phyloP scores from a whole-genome alignment of 1,140 invertebrate genomes.

The Lepidurus couesii region DNA sequence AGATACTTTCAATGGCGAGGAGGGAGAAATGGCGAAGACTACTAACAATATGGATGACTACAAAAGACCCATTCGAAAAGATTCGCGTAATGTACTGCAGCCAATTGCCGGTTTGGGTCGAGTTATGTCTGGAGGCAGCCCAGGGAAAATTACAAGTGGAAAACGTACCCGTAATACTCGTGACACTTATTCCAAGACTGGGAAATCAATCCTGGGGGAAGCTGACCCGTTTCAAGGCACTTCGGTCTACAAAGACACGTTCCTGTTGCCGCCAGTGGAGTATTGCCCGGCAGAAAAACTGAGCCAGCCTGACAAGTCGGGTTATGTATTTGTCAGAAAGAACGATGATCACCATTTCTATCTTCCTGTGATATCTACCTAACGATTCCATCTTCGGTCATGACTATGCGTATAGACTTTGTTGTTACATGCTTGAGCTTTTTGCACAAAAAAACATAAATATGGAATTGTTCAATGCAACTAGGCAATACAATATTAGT shows the following conservation, averaged over 20 bases:
- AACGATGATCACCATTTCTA: background rate
- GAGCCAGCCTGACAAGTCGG: background rate
- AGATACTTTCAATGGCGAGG: background rate
- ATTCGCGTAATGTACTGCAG: background rate
- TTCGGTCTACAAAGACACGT: slow-evolving; percentile 1
- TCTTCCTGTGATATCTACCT: slow-evolving; percentile 1
- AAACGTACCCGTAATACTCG: background rate
- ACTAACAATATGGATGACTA: background rate
- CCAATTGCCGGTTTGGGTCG: background rate
- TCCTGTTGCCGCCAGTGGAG: background rate
- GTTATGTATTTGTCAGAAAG: background rate
- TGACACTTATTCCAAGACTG: background rate
- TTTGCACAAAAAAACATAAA: too few species aligned
- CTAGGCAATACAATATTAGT: too few species aligned
- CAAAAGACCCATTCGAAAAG: background rate
- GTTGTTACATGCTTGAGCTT: too few species aligned
- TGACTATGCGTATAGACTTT: background rate
- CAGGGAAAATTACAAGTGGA: background rate
- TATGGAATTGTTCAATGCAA: too few species aligned
- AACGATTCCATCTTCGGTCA: background rate
- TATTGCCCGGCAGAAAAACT: background rate
- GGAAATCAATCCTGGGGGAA: background rate
- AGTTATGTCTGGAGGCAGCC: background rate
- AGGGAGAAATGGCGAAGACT: background rate
- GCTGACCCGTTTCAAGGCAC: background rate